Evolutionary conservation across 2,113 vertebrate species (phyloP).

Genomic region (Acanthochromis polyacanthus): DNA sequence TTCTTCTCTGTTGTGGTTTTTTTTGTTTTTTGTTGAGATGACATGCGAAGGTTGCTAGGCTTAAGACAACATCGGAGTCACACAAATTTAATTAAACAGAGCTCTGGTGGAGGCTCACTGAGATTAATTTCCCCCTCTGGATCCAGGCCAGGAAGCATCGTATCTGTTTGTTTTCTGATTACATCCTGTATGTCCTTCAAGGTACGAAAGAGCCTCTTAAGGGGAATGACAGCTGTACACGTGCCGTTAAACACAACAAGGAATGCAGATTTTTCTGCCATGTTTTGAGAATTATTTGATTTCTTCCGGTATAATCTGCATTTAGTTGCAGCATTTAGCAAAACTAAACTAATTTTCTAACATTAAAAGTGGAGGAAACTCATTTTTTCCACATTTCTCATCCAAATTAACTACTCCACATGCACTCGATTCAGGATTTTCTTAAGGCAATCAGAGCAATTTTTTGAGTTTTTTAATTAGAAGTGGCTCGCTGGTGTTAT

Average conservation of each 20-base stretch:
- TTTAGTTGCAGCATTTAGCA: too few species aligned
- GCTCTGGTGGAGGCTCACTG: conserved; percentile 5
- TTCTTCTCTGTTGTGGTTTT: conserved; percentile 9
- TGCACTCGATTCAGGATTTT: too few species aligned
- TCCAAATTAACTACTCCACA: too few species aligned
- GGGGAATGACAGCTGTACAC: not conserved
- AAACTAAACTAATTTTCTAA: too few species aligned
- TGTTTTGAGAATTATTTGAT: not conserved
- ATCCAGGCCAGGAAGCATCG: conserved; percentile 27
- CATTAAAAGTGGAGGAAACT: too few species aligned
- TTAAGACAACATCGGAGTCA: conserved; percentile 14
- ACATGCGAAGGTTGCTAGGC: conserved; percentile 1
- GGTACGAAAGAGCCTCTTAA: not conserved
- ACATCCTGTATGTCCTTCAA: conserved; percentile 21
- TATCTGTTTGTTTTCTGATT: conserved; percentile 11
- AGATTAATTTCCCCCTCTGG: conserved; percentile 37
- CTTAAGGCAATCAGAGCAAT: too few species aligned
- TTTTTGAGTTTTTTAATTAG: too few species aligned
- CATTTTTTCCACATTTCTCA: too few species aligned
- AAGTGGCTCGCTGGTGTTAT: too few species aligned
- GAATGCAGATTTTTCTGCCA: too few species aligned
- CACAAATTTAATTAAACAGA: conserved; percentile 24
- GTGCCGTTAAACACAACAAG: too few species aligned
- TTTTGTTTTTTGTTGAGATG: conserved; percentile 3
- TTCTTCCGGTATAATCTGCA: not conserved